A percentile compares a stretch with the other conserved stretches of the same genome.
Evolutionary conservation across 2,888 invertebrate species (phyloP).

Genomic region (Perizoma flavofasciatum): DNA sequence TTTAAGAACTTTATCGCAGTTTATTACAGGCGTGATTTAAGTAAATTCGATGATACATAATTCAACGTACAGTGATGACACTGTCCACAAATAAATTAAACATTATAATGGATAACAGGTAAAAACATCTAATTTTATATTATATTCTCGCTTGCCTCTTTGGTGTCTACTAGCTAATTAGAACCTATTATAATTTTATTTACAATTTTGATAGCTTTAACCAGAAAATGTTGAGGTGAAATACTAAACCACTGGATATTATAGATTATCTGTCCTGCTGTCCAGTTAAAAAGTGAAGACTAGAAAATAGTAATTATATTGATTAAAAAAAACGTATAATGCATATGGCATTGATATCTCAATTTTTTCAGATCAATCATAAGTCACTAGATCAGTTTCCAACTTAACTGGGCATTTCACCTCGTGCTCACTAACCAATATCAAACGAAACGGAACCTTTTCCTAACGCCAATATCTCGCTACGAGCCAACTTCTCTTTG

Average conservation of each 20-base stretch:
- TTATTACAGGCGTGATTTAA: slow-evolving; percentile 64
- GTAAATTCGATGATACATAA: slow-evolving; percentile 60
- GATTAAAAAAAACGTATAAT: slow-evolving; percentile 22
- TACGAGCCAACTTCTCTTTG: slow-evolving; percentile 66
- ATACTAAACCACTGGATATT: slow-evolving; percentile 33
- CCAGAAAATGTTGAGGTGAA: slow-evolving; percentile 41
- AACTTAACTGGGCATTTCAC: slow-evolving; percentile 21
- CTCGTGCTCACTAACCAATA: slow-evolving; percentile 27
- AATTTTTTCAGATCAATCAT: slow-evolving; percentile 3
- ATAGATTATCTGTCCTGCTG: slow-evolving; percentile 18
- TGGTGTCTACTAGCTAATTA: slow-evolving; percentile 82
- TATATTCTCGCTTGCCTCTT: slow-evolving; percentile 72
- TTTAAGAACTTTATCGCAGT: slow-evolving; percentile 64
- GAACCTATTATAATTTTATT: slow-evolving; percentile 46
- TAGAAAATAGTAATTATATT: slow-evolving; percentile 35
- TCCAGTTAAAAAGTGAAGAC: slow-evolving; percentile 30
- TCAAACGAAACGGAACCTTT: slow-evolving; percentile 32
- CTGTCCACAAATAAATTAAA: slow-evolving; percentile 74
- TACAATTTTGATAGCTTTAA: slow-evolving; percentile 44
- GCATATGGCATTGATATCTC: slow-evolving; percentile 18
- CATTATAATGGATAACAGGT: slow-evolving; percentile 78
- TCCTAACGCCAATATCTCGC: slow-evolving; percentile 40
- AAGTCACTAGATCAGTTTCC: slow-evolving; percentile 11
- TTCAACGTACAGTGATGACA: slow-evolving; percentile 49
- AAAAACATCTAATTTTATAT: slow-evolving; percentile 66